A percentile compares a stretch with the other conserved stretches of the same genome.
Conservation (phyloP, 2,888 invertebrate species). For the Nemoura dubitans region DNA sequence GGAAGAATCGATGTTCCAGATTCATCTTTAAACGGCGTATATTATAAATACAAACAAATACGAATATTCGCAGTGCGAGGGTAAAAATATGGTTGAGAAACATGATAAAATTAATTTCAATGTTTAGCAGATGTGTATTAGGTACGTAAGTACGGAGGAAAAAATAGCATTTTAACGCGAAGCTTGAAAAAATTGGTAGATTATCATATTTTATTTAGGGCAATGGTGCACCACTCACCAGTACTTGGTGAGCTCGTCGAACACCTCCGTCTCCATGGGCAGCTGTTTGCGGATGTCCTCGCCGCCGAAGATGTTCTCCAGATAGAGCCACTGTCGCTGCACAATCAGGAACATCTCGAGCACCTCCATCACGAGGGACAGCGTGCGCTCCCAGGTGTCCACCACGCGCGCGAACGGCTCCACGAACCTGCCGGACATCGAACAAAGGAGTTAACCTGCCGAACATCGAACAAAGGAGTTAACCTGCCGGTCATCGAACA, state of each 20-base stretch:
- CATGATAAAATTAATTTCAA: too few species aligned
- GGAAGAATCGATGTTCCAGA: too few species aligned
- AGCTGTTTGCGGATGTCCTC: conserved; percentile 89
- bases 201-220: too few species aligned
- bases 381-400: conserved; percentile 85
- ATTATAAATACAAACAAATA: too few species aligned
- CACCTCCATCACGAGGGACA: conserved; percentile 83
- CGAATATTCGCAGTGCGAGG: too few species aligned
- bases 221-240: conserved; percentile 71
- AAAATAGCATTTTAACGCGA: too few species aligned
- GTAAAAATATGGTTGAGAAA: too few species aligned
- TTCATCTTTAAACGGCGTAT: too few species aligned
- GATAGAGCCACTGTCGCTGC: conserved; percentile 85
- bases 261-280: conserved; percentile 78
- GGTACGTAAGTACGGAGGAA: too few species aligned
- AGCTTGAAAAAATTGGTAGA: too few species aligned
- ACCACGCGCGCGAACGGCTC: conserved; percentile 86
- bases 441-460: too few species aligned
- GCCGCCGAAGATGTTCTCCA: conserved; percentile 88
- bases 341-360: conserved; percentile 82
- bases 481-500: conserved; percentile 63
- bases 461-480: neutral
- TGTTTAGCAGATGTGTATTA: too few species aligned
- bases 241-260: conserved; percentile 74
- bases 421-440: conserved; percentile 76